Evolutionary conservation across 2,797 vertebrate genomes (phyloP), one percentile per base, ranked within the genome.

Genomic region (Poeciliopsis infans): DNA sequence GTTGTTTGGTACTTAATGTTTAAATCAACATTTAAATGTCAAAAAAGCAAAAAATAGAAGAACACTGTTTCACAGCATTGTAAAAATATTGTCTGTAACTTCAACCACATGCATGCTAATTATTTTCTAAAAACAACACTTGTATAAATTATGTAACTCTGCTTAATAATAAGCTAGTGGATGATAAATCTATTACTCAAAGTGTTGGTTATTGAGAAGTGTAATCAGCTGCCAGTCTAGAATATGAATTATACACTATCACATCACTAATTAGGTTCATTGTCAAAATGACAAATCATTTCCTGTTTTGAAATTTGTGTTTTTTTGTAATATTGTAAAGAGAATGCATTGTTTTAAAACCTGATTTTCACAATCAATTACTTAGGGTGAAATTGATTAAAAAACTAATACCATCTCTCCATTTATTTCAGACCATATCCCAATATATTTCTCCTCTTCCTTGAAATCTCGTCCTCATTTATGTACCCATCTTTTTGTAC

Each of bases 231-330:
- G 39, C 18, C 10, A 59, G 75, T 28, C 2, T 70, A 71, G 20
- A 72, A 41, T 20, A n/a, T 39, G 53, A 39, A 76, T 64, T 76
- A 49, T 23, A 16, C 66, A 25, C 33, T 10, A 68, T 31, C 11
- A 16, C 49, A 46, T 28, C 7, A 41, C 41, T 23, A 78, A 75
- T 85, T 79, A 73, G 64, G 72, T 74, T 83, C 31, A 79, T 7
- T 73, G 49, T 76, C 20, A 74, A 64, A 47, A 55, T 69, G 72
- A 57, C 20, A 57, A 57, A 74, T 10, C 4, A 6, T 74, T 64
- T 16, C 46, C 7, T 36, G 16, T 36, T 64, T 36, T 20, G 31
- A 64, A 39, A 18, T 18, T 66, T 39, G 31, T 41, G 7, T 36
- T 66, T 66, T 28, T 39, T 20, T 66, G 7, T 36, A 36, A 39